Evolutionary conservation across 1,140 invertebrate species (phyloP), one percentile per base, ranked within the genome.

Genomic region (Hydropsyche tenuis): DNA sequence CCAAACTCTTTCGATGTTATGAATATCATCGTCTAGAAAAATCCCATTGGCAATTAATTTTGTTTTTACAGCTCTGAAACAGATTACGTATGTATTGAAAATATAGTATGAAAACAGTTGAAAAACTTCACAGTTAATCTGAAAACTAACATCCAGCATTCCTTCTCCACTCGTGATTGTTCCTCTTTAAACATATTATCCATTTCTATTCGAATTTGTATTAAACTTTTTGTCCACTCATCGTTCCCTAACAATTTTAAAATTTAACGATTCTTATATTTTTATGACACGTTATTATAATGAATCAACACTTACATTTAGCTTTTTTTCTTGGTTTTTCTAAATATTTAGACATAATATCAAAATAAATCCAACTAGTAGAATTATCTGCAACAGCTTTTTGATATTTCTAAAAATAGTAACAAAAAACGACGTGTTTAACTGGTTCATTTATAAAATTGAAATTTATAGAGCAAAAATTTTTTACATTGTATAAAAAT

Each of bases 121-220:
- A n/a, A n/a, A n/a, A n/a, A n/a, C n/a, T n/a, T n/a, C n/a, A n/a
- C n/a, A n/a, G n/a, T n/a, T n/a, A n/a, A n/a, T n/a, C n/a, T n/a
- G 6, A 63, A 72, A 60, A 73, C 72, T 77, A 48, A 77, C 75
- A 20, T n/a, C 75, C 75, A 77, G 37, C 64, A 74, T 23, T 74
- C 53, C 14, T 74, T 64, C 25, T 77, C 70, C 9, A 72, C 27
- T 0, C 30, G 30, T 9, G 71, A 14, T 43, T 70, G 51, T 18
- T 56, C 22, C 37, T 23, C 23, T 66, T 48, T 23, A 30, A 73
- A 75, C 62, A 69, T 69, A 7, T 30, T 1, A 60, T 73, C 46
- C n/a, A 30, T 66, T 42, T 76, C 64, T 46, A 42, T 53, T 46
- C 65, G 71, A 11, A 72, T 30, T 18, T 72, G n/a, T n/a, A 77